Evolutionary conservation across 2,888 invertebrate genomes (phyloP).

Genomic region (Nephrotoma guestfalica): DNA sequence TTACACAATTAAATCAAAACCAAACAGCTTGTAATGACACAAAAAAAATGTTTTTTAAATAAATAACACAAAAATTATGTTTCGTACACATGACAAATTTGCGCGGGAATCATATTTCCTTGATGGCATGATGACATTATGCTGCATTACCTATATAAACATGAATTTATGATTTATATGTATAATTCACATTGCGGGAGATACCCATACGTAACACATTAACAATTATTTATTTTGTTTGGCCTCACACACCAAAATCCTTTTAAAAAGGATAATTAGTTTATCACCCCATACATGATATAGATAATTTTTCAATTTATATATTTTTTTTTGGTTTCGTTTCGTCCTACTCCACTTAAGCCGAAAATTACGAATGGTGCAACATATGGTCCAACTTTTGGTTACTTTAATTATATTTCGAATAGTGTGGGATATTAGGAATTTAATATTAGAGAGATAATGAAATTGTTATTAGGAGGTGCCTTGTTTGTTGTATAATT

Average conservation of each 20-base stretch:
- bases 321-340: not conserved
- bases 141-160: not conserved
- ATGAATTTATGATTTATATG: not conserved
- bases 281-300: not conserved
- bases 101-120: not conserved
- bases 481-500: not conserved
- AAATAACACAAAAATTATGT: not conserved
- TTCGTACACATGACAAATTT: not conserved
- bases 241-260: not conserved
- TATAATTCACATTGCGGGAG: not conserved
- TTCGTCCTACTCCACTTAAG: not conserved
- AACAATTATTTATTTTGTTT: not conserved
- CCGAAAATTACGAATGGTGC: not conserved
- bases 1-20: not conserved
- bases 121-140: not conserved
- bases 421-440: not conserved
- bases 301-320: not conserved
- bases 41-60: not conserved
- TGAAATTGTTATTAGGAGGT: not conserved
- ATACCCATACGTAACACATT: not conserved
- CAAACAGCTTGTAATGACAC: not conserved
- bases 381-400: not conserved
- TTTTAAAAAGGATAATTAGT: not conserved
- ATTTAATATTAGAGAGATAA: not conserved
- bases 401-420: not conserved